Conservation (phyloP, 2,797 vertebrate genomes). For the Siniperca scherzeri region DNA sequence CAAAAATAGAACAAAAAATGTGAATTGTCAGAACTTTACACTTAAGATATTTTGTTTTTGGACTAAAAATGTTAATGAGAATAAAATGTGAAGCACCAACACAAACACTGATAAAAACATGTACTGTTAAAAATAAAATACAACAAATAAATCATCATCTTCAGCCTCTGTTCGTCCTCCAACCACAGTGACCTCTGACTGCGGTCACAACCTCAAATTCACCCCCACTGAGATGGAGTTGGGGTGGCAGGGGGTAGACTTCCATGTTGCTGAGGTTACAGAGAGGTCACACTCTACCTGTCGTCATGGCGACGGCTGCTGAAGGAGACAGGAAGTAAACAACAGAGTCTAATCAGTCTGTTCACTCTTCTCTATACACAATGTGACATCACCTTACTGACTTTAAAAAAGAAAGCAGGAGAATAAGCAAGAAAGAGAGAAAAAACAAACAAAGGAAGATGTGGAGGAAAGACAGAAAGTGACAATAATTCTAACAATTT, state of each 20-base stretch:
- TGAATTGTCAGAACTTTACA: no score
- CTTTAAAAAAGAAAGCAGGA: background rate
- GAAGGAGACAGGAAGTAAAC: slow-evolving; percentile 59
- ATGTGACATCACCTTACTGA: background rate
- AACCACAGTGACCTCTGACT: slow-evolving; percentile 35
- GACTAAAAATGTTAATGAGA: no score
- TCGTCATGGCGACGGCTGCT: slow-evolving; percentile 37
- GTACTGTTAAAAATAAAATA: background rate
- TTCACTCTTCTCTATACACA: background rate
- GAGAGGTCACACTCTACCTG: slow-evolving; percentile 38
- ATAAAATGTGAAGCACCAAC: no score
- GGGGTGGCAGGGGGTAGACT: slow-evolving; percentile 19
- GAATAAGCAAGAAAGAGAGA: background rate
- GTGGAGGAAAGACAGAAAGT: background rate
- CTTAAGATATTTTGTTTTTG: background rate
- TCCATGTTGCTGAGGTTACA: slow-evolving; percentile 27
- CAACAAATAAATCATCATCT: background rate
- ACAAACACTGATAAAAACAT: no score
- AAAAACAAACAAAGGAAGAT: background rate
- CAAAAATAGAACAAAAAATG: background rate
- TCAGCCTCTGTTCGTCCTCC: background rate
- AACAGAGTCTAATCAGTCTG: slow-evolving; percentile 12
- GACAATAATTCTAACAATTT: background rate
- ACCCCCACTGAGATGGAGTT: slow-evolving; percentile 16
- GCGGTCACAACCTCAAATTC: slow-evolving; percentile 35